phyloP scores from a whole-genome alignment of 2,797 vertebrate species.

The Pteronotus mesoamericanus region DNA sequence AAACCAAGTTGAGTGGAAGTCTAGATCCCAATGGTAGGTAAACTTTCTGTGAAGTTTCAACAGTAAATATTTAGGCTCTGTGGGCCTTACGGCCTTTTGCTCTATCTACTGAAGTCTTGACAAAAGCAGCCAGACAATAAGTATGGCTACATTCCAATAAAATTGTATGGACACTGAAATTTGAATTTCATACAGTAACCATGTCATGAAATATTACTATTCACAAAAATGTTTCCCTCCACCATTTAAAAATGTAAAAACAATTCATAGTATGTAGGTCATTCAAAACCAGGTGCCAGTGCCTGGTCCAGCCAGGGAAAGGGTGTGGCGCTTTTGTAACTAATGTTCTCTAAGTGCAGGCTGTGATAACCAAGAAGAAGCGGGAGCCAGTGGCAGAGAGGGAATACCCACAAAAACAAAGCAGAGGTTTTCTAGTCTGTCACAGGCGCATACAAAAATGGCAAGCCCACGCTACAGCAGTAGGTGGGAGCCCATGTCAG shows the following conservation, averaged over 20 bases:
- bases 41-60: background rate
- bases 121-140: too few relatives aligned
- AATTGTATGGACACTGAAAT: background rate
- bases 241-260: background rate
- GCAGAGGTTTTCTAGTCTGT: background rate
- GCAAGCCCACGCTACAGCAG: background rate
- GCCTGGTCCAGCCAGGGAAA: background rate
- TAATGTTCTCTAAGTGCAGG: background rate
- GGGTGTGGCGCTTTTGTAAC: background rate
- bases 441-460: background rate
- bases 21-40: background rate
- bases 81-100: background rate
- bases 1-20: background rate
- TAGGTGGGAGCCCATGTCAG: background rate
- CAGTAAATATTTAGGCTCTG: background rate
- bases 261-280: background rate
- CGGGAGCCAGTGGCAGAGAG: accelerated
- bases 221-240: background rate
- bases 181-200: background rate
- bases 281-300: background rate
- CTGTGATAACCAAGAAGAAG: background rate
- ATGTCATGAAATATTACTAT: background rate
- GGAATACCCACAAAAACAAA: background rate
- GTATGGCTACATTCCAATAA: too few relatives aligned
- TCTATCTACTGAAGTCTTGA: too few relatives aligned